Evolutionary conservation across 2,888 invertebrate genomes (phyloP), one percentile per base, ranked within the genome.

Genomic region (Thecocarcelia acutangulata): DNA sequence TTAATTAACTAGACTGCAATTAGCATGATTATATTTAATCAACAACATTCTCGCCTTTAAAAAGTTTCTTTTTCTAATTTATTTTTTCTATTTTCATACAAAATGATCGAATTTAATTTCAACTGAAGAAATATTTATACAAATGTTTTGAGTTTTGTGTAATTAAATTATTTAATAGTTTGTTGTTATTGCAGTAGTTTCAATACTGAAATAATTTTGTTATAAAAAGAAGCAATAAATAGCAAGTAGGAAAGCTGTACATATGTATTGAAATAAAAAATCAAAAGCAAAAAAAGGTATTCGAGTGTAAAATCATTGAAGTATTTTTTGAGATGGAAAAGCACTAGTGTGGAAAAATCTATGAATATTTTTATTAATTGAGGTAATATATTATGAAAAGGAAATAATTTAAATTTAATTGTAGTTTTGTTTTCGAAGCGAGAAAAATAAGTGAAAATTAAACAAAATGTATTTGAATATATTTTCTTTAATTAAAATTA

Each of bases 1-100:
- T 76, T 81, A 81, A 81, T 81, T 81, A 81, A 81, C 72, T 68
- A 73, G 77, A 73, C 66, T 77, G 81, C 81, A 77, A 77, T 77
- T 77, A 81, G 72, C 68, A 77, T 73, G 37, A 72, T 68, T 59
- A 68, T 68, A 70, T 64, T 66, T 74, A 74, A 70, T 80, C 58
- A 78, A 77, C 69, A 69, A 52, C n/a, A 77, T 63, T 77, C 70
- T 68, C 15, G 33, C 21, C 15, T 54, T 42, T 33, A 9, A 33
- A 33, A 5, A 46, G 13, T 58, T 42, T 37, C 12, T 58, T n/a
- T 28, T 15, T 61, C 40, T 28, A 17, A 12, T 46, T 44, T 58
- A 17, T 17, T 19, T n/a, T 9, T 4, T 54, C 9, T 17, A 0
- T n/a, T 52, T 21, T 13, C 44, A 50, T 40, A 15, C 24, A 40